phyloP scores from a whole-genome alignment of 2,113 vertebrate species.

The Mola mola region DNA sequence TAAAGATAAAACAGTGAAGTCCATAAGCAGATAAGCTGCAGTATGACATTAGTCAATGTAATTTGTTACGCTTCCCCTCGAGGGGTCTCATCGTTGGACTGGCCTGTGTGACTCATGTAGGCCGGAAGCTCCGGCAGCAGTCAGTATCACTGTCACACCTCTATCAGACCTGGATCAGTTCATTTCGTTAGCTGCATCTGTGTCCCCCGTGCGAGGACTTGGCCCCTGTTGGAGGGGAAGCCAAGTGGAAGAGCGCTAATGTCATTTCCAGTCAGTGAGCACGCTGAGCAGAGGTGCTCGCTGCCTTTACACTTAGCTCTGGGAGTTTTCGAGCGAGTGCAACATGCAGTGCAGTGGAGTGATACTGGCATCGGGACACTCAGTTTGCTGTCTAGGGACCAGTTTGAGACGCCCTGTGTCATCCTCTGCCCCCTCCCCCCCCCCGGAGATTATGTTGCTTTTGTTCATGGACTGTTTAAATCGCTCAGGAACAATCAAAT shows the following conservation, averaged over 20 bases:
- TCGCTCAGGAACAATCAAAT: background rate
- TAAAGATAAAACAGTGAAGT: too few relatives aligned
- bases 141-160: slow-evolving; percentile 8
- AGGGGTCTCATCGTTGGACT: too few relatives aligned
- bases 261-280: slow-evolving; percentile 49
- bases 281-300: slow-evolving; percentile 3
- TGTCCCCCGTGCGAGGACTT: background rate
- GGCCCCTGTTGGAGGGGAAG: background rate
- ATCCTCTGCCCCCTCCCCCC: too few relatives aligned
- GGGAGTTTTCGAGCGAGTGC: slow-evolving; percentile 28
- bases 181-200: slow-evolving; percentile 21
- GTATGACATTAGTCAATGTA: too few relatives aligned
- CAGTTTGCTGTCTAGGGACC: background rate
- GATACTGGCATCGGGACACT: slow-evolving; percentile 6
- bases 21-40: too few relatives aligned
- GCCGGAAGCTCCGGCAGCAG: background rate
- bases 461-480: background rate
- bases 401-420: background rate
- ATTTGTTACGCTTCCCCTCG: too few relatives aligned
- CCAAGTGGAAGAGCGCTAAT: slow-evolving; percentile 37
- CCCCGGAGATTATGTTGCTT: background rate
- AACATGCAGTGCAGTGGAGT: background rate
- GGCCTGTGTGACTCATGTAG: slow-evolving; percentile 17
- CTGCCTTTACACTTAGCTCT: slow-evolving; percentile 38
- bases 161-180: background rate